Conservation (phyloP, 2,888 invertebrate species). For the Muschampia plurimacula region DNA sequence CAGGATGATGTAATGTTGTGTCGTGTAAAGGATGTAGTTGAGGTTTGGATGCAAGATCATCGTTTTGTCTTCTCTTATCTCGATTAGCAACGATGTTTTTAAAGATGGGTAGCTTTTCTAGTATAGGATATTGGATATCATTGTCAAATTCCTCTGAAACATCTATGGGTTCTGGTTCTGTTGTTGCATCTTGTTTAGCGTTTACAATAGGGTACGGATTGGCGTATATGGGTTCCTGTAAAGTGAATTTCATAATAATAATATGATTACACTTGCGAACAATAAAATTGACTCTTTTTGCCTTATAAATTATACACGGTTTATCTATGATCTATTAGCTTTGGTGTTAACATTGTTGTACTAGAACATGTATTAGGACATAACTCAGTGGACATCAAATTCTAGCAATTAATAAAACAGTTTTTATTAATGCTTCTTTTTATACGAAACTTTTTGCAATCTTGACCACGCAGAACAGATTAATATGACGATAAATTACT, state of each 20-base stretch:
- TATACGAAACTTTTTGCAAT: too few relatives aligned
- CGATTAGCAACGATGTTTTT: slow-evolving; percentile 66
- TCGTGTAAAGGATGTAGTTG: slow-evolving; percentile 76
- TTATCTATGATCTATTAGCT: too few relatives aligned
- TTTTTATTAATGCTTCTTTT: too few relatives aligned
- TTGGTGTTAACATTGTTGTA: too few relatives aligned
- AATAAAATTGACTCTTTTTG: too few relatives aligned
- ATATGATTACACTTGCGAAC: too few relatives aligned
- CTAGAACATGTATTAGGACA: too few relatives aligned
- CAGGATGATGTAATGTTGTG: slow-evolving; percentile 58
- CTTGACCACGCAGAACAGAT: too few relatives aligned
- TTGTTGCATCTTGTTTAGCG: slow-evolving; percentile 29
- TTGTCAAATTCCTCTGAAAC: slow-evolving; percentile 54
- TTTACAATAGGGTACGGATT: slow-evolving; percentile 50
- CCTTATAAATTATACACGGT: too few relatives aligned
- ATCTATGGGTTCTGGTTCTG: neutral
- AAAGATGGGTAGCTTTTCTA: slow-evolving; percentile 72
- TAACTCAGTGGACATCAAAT: too few relatives aligned
- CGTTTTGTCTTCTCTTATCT: slow-evolving; percentile 55
- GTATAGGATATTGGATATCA: slow-evolving; percentile 58
- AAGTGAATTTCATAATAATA: neutral
- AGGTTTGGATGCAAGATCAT: slow-evolving; percentile 59
- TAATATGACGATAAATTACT: too few relatives aligned
- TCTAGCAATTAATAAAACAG: too few relatives aligned
- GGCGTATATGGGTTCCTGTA: slow-evolving; percentile 67